A percentile compares a stretch with the other conserved stretches of the same genome.
These are phyloP conservation scores for Timema podura DNA, from an alignment of 2,888 invertebrate species.

Conservation along the genomic window DNA sequence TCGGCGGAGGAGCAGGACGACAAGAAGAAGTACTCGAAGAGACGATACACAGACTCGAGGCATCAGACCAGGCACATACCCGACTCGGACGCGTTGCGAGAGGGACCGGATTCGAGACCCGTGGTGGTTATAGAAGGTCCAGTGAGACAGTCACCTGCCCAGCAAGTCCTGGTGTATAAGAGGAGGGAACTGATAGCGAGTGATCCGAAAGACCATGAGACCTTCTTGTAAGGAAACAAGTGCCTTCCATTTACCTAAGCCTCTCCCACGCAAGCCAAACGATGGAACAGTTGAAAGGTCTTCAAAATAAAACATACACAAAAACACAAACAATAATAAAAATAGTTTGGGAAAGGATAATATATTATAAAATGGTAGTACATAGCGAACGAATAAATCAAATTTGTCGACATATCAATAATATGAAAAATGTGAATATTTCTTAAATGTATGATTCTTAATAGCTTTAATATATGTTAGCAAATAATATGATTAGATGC, in stretches of 20 bases:
- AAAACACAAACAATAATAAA: no score
- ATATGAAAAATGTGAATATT: no score
- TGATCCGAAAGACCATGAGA: conserved; percentile 50
- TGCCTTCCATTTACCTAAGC: neutral
- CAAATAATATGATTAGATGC: no score
- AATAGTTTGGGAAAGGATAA: no score
- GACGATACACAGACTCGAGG: conserved; percentile 57
- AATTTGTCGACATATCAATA: no score
- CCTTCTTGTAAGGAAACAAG: neutral
- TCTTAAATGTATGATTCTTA: no score
- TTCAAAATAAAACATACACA: no score
- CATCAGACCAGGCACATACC: conserved; percentile 57
- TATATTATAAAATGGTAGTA: no score
- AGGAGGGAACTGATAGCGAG: conserved; percentile 77
- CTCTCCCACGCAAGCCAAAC: neutral
- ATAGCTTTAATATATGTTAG: no score
- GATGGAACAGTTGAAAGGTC: no score
- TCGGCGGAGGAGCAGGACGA: conserved; percentile 50
- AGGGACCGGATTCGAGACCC: conserved; percentile 31
- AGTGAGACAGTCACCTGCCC: conserved; percentile 31
- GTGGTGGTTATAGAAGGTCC: conserved; percentile 32
- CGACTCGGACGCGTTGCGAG: conserved; percentile 49
- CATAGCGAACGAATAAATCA: no score
- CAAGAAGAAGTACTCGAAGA: conserved; percentile 57
- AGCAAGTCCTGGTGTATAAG: conserved; percentile 62